Percentiles rank a stretch among this genome's conserved stretches.
Conservation (phyloP, 2,888 invertebrate species). For the Shargacucullia verbasci region DNA sequence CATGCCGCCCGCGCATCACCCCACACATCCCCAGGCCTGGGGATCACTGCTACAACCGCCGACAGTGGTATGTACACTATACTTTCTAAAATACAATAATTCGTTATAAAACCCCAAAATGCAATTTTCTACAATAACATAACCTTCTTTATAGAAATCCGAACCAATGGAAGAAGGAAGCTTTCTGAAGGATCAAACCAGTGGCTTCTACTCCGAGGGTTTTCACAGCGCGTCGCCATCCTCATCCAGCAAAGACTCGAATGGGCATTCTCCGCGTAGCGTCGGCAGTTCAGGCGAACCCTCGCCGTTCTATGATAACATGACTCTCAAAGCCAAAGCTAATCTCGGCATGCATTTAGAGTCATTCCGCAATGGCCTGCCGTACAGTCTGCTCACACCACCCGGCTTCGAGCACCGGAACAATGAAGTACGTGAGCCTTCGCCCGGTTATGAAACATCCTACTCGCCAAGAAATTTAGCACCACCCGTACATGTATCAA, state of each 20-base stretch:
- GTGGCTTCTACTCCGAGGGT: conserved; percentile 90
- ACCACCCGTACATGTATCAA: conserved; percentile 77
- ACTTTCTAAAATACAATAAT: background rate
- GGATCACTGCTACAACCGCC: conserved; percentile 75
- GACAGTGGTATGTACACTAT: conserved; percentile 73
- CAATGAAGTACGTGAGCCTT: conserved; percentile 74
- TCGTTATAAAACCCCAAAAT: background rate
- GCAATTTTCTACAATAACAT: conserved; percentile 38
- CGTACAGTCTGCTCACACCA: conserved; percentile 90
- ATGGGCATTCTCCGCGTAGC: conserved; percentile 84
- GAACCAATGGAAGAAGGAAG: conserved; percentile 85
- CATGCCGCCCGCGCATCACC: conserved; percentile 81
- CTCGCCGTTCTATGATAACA: conserved; percentile 78
- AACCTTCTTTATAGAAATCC: conserved; percentile 86
- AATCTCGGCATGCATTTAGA: conserved; percentile 83
- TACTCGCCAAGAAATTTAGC: conserved; percentile 76
- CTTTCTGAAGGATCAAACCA: conserved; percentile 88
- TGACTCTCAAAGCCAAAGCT: conserved; percentile 82
- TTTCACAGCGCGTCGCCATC: conserved; percentile 90
- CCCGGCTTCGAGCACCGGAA: conserved; percentile 86
- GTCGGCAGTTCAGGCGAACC: conserved; percentile 81
- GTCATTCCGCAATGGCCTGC: conserved; percentile 80
- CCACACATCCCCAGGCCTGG: conserved; percentile 76
- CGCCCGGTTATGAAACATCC: conserved; percentile 73
- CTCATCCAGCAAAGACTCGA: conserved; percentile 87